Conservation (phyloP, 2,113 vertebrate species). For the Cottus gobio region DNA sequence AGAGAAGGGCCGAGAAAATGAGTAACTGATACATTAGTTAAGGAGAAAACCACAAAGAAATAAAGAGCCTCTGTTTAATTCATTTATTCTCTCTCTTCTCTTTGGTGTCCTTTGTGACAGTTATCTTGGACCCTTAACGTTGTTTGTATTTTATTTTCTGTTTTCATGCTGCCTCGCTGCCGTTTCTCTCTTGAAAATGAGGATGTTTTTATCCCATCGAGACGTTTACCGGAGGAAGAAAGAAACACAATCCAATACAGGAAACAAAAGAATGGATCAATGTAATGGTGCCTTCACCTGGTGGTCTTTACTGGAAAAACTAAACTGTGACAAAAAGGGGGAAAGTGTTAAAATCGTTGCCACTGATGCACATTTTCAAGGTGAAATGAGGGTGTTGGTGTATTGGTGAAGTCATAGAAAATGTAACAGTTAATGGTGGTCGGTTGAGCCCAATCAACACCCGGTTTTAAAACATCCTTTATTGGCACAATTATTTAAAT, state of each 20-base stretch:
- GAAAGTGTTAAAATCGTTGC: no score
- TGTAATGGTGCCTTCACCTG: not conserved
- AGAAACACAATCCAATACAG: not conserved
- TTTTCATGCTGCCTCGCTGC: not conserved
- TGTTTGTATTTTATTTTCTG: conserved; percentile 15
- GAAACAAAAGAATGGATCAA: not conserved
- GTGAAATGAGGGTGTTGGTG: not conserved
- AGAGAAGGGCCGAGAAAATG: not conserved
- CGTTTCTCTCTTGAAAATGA: not conserved
- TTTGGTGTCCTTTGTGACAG: not conserved
- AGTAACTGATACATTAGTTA: not conserved
- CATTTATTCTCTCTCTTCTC: not conserved
- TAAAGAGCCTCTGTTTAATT: not conserved
- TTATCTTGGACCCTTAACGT: not conserved
- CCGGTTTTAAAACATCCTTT: not conserved
- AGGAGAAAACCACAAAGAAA: not conserved
- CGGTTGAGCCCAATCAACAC: not conserved
- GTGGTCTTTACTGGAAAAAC: not conserved
- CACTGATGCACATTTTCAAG: not conserved
- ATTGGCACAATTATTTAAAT: not conserved
- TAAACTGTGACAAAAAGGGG: not conserved
- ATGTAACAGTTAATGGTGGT: not conserved
- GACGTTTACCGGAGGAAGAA: not conserved
- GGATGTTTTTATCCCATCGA: not conserved
- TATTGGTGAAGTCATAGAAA: not conserved